Evolutionary conservation across 1,140 invertebrate species (phyloP), one percentile per base, ranked within the genome.

Genomic region (Agraylea sexmaculata): DNA sequence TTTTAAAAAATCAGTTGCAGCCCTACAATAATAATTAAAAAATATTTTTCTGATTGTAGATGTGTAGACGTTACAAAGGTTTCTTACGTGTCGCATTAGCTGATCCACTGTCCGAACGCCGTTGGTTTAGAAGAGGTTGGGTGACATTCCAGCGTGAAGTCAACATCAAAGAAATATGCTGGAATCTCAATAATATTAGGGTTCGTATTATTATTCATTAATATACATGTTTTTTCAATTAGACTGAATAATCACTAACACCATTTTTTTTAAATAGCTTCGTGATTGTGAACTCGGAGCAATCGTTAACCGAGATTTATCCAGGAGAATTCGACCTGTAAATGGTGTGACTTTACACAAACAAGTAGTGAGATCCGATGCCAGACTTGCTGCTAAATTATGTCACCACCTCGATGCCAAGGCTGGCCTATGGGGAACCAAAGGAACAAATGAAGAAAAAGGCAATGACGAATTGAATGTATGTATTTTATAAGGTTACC

Each of bases 101-200:
- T 1, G 96, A 99, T 68, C 95, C 96, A 1, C 76, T 94, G 52
- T 84, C 90, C 0, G 94, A 99, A 54, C 74, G 92, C 29, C 74
- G 90, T 25, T 99, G 94, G 81, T 87, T 91, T 60, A 75, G 95
- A 17, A 75, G 93, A 33, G 96, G 92, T 28, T 99, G 95, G 95
- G 92, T 97, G 3, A 98, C 95, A 1, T 99, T 97, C 64, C 83
- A 91, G 51, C 69, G 90, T 25, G 82, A 92, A 56, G 93, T 97
- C 5, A 97, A 98, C 58, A 98, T 99, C 43, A 98, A 97, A 60
- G 93, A 99, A 61, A 98, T 99, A 42, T 99, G 95, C 60, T 99
- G 93, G 93, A 93, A 89, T 60, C 71, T 99, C 7, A 98, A 97
- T 56, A 96, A 93, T 53, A 91, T 95, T 44, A 66, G 88, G 51